phyloP scores from a whole-genome alignment of 2,797 vertebrate species.

The Rhabdomys pumilio region DNA sequence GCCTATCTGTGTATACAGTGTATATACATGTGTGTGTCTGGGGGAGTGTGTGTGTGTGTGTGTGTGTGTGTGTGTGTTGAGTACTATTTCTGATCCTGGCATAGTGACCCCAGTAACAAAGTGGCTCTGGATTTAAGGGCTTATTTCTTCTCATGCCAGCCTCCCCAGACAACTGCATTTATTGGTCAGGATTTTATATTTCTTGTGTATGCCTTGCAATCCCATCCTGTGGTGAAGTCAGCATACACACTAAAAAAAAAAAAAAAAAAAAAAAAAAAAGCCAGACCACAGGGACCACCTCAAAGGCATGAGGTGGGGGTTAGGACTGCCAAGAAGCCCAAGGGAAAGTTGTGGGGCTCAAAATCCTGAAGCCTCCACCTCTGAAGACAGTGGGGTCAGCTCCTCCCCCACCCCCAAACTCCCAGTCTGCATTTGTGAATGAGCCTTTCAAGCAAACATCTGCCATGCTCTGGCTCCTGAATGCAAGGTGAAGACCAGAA shows the following conservation, averaged over 20 bases:
- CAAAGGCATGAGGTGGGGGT: neutral
- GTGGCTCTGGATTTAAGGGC: neutral
- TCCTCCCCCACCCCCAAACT: neutral
- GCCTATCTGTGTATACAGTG: neutral
- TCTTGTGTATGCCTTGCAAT: neutral
- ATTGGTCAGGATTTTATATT: conserved; percentile 18
- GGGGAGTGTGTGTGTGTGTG: neutral
- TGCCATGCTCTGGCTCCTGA: conserved; percentile 69
- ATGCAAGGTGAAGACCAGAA: conserved; percentile 83
- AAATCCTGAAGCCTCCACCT: neutral
- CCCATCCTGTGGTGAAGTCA: neutral
- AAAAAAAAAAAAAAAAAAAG: neutral
- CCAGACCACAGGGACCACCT: neutral
- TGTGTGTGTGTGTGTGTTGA: neutral
- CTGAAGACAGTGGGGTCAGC: neutral
- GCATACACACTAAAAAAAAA: neutral
- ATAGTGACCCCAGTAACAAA: neutral
- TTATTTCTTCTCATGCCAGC: neutral
- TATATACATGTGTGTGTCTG: neutral
- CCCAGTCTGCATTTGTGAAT: conserved; percentile 42
- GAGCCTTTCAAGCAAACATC: conserved; percentile 84
- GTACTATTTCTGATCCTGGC: neutral
- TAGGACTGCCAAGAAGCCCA: neutral
- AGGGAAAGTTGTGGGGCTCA: neutral
- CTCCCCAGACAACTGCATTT: neutral